A percentile compares a stretch with the other conserved stretches of the same genome.
Evolutionary conservation across 2,797 vertebrate species (phyloP).

Genomic region (Catharus ustulatus): DNA sequence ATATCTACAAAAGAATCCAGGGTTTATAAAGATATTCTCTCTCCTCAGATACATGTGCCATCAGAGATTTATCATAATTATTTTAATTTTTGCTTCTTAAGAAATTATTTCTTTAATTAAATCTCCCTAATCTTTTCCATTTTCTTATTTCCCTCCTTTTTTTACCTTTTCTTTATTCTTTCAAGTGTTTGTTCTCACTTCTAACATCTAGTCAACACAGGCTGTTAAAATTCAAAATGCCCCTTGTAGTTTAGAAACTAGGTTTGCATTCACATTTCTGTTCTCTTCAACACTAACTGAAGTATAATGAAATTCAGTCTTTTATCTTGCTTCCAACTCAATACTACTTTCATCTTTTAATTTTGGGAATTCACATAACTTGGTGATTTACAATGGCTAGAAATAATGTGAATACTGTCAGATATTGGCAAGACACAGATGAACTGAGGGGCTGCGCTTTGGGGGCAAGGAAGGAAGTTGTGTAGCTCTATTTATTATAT

Average conservation of each 20-base stretch:
- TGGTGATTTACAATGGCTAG: neutral
- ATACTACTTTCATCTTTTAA: neutral
- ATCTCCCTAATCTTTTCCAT: accelerated
- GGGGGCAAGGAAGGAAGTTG: neutral
- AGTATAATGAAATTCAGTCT: neutral
- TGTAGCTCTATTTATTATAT: neutral
- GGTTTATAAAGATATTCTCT: neutral
- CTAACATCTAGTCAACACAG: neutral
- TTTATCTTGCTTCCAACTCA: neutral
- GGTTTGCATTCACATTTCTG: neutral
- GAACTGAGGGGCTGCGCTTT: neutral
- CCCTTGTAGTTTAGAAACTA: neutral
- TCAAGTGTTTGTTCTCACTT: neutral
- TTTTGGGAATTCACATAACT: neutral
- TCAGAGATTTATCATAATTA: neutral
- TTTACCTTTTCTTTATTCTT: neutral
- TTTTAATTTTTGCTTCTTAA: neutral
- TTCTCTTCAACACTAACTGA: neutral
- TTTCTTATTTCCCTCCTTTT: accelerated
- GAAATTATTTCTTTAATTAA: neutral
- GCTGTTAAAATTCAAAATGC: neutral
- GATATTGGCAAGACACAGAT: neutral
- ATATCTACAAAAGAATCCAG: neutral
- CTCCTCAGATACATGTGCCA: neutral
- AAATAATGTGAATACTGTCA: neutral